Evolutionary conservation across 2,113 vertebrate genomes (phyloP).

Genomic region (Melanocharis versteri): DNA sequence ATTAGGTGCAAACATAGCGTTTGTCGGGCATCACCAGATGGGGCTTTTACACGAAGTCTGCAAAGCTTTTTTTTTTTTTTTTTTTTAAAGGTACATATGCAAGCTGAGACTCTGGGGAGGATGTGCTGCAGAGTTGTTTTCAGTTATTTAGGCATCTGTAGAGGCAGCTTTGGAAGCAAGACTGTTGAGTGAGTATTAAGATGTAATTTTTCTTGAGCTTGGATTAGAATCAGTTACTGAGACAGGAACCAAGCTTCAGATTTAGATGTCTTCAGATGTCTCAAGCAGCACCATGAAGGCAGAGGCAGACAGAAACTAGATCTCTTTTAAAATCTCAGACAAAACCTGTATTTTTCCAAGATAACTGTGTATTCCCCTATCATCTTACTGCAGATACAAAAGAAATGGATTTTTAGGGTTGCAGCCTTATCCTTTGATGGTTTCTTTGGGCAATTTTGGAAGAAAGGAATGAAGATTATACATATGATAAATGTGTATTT

Average conservation of each 20-base stretch:
- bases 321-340: background rate
- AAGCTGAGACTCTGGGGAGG: constrained; percentile 20
- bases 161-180: background rate
- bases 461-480: constrained; percentile 52
- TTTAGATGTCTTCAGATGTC: constrained; percentile 23
- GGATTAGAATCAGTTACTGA: constrained; percentile 6
- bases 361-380: background rate
- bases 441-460: constrained; percentile 28
- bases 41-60: constrained; percentile 25
- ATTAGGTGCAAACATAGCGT: constrained; percentile 49
- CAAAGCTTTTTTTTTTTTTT: background rate
- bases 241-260: constrained; percentile 6
- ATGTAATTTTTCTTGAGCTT: constrained; percentile 30
- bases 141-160: constrained; percentile 22
- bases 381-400: background rate
- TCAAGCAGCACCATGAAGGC: background rate
- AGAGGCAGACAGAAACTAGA: background rate
- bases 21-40: constrained; percentile 49
- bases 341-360: background rate
- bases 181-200: constrained; percentile 29
- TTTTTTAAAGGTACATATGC: background rate
- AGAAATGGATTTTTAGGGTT: background rate
- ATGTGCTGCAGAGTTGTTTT: background rate
- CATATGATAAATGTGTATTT: constrained; percentile 57
- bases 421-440: background rate